Evolutionary conservation across 2,888 invertebrate species (phyloP).

Genomic region (Molorchus minor): DNA sequence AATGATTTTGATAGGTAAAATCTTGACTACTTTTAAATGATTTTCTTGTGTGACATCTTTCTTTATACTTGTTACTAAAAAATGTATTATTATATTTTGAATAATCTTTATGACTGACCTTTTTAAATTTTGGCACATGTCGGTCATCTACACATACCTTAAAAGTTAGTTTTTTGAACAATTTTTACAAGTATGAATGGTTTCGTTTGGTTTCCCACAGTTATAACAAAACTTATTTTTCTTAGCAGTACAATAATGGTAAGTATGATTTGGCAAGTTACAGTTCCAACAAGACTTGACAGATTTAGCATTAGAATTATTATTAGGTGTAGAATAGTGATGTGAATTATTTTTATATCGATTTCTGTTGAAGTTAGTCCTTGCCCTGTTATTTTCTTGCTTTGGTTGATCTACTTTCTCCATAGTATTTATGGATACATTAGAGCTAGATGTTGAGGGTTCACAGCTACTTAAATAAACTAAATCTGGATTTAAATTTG

Average conservation of each 20-base stretch:
- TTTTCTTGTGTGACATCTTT: no score
- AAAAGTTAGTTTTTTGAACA: slow-evolving; percentile 16
- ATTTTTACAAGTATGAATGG: slow-evolving; percentile 1
- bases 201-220: slow-evolving; percentile 12
- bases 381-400: not conserved
- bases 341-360: no score
- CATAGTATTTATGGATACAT: slow-evolving; percentile 6
- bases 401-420: not conserved
- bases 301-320: not conserved
- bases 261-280: slow-evolving; percentile 7
- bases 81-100: slow-evolving; percentile 1
- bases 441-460: slow-evolving; percentile 6
- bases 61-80: no score
- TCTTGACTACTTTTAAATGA: not conserved
- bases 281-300: slow-evolving; percentile 21
- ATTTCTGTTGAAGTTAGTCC: not conserved
- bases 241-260: slow-evolving; percentile 9
- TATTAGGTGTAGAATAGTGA: no score
- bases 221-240: slow-evolving; percentile 20
- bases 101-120: not conserved
- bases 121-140: not conserved
- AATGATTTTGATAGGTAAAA: slow-evolving; percentile 4
- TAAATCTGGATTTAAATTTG: slow-evolving; percentile 1
- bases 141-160: not conserved
- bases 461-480: slow-evolving; percentile 6